Evolutionary conservation across 2,888 invertebrate species (phyloP), one percentile per base, ranked within the genome.

Genomic region (Drosophila bunnanda): DNA sequence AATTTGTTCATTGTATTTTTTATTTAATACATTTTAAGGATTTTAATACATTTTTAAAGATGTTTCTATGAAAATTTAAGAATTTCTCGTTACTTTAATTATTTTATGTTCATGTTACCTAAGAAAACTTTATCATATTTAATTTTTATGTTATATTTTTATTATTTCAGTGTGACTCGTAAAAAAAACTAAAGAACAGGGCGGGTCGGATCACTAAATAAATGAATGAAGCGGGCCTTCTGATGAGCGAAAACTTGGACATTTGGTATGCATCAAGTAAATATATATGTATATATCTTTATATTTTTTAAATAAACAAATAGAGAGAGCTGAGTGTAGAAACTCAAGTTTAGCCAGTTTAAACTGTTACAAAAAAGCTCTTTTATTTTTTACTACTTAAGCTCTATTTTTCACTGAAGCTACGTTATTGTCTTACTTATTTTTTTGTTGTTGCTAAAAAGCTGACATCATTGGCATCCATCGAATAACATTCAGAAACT

Each of bases 401-500:
- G 55, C 30, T 56, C 30, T 22, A 58, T 30, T 17, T 25, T 38
- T 43, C 28, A 48, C 22, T 17, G 10, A 39, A 52, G n/a, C 38
- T 44, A 32, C 44, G 44, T 28, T 25, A 20, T n/a, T 44, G 44
- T 22, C 22, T 43, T 53, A n/a, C 32, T 5, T 1, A 2, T 22
- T 59, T 32, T 20, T 17, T 20, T 70, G 39, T 36, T 41, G 44
- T 13, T 20, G 52, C 53, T 41, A n/a, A 46, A 38, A 54, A 30
- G 78, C 82, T 82, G 88, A 88, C 85, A 85, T 82, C 80, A 82
- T 84, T 68, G 50, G 70, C 52, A 62, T 56, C 56, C 57, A 75
- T 77, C 56, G 65, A 72, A 66, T 25, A 20, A 36, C 36, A 43
- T 52, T 41, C 39, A 48, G 56, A 48, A 22, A 43, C 54, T 72